Conservation (phyloP, 2,113 vertebrate species). For the Myrmecophaga tridactyla region DNA sequence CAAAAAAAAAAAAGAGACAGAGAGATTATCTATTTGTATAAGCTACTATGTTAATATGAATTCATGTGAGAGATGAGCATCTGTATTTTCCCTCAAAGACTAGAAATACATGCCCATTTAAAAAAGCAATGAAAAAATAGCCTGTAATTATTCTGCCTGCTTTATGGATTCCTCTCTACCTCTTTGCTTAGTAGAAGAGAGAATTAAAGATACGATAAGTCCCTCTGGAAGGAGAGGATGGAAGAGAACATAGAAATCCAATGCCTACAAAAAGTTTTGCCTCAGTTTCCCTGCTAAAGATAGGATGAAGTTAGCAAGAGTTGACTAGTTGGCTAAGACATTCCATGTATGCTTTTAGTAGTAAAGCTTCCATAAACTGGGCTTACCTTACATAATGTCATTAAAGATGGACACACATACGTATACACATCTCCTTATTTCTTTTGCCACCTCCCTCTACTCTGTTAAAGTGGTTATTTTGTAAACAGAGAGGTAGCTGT, state of each 20-base stretch:
- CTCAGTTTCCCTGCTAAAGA: background rate
- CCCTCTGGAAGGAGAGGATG: background rate
- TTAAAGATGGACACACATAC: conserved; percentile 16
- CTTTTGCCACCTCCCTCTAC: background rate
- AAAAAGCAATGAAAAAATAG: background rate
- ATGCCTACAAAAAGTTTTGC: background rate
- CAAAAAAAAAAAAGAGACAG: accelerated
- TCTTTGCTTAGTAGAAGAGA: background rate
- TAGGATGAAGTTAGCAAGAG: background rate
- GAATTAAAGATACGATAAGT: background rate
- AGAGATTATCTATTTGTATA: background rate
- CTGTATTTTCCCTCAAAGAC: background rate
- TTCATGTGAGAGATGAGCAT: background rate
- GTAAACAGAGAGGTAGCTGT: too few species aligned
- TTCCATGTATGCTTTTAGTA: background rate
- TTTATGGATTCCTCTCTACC: background rate
- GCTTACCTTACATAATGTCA: background rate
- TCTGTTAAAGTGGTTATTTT: background rate
- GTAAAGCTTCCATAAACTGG: background rate
- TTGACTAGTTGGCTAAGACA: background rate
- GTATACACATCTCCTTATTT: background rate
- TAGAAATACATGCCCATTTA: background rate
- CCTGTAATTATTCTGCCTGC: background rate
- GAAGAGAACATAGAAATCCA: background rate
- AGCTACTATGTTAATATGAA: background rate